Conservation (phyloP, 2,797 vertebrate genomes). For the Darevskia mixta region DNA sequence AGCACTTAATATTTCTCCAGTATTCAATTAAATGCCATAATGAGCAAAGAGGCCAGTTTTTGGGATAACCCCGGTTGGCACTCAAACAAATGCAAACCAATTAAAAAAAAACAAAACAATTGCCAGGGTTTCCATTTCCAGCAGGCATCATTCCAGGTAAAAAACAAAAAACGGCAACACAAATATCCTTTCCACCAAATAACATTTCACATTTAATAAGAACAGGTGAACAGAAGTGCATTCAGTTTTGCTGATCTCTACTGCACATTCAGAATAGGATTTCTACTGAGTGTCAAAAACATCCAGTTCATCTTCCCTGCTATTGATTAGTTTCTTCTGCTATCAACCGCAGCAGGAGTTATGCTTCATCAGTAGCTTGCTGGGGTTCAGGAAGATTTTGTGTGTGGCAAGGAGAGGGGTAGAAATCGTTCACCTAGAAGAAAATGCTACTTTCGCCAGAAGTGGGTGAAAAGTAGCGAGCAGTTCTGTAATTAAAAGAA, state of each 20-base stretch:
- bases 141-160: neutral
- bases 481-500: neutral
- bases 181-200: conserved; percentile 21
- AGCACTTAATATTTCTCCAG: neutral
- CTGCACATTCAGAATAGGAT: conserved; percentile 22
- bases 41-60: conserved; percentile 6
- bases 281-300: conserved; percentile 30
- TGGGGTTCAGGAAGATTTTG: conserved; percentile 23
- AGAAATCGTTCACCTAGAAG: neutral
- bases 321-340: conserved; percentile 42
- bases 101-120: conserved; percentile 6
- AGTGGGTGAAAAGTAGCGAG: neutral
- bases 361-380: neutral
- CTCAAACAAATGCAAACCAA: conserved; percentile 21
- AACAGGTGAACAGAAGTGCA: conserved; percentile 2
- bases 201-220: conserved; percentile 35
- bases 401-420: neutral
- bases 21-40: neutral
- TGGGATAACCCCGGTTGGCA: accelerated
- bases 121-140: neutral
- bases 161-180: neutral
- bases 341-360: conserved; percentile 24
- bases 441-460: neutral
- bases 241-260: conserved; percentile 39
- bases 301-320: conserved; percentile 12